Evolutionary conservation across 92 coral and sea anemone genomes (phyloP), one percentile per base, ranked within the genome.

Genomic region (Zoanthus solanderi): DNA sequence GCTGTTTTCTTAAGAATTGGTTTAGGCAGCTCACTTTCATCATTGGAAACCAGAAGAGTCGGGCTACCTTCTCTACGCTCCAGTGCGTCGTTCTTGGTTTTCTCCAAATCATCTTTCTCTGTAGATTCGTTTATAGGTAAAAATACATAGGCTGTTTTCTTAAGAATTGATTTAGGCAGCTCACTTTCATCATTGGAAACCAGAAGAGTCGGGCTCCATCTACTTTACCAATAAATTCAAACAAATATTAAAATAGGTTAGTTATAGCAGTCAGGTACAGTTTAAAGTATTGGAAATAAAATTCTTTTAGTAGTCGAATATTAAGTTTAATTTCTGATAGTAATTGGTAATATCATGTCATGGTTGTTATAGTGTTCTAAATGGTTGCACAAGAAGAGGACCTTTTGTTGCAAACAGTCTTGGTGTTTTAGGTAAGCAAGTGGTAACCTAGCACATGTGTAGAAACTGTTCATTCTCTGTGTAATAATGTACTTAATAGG

Each of bases 361-460:
- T 11, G 79, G 73, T 81, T 61, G n/a, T 68, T 89, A 50, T 66
- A 96, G 99, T 89, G 99, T 96, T 14, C 88, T 95, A 46, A 96
- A 95, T 91, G 99, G 99, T 12, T 96, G 99, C 76, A 96, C 98
- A 54, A 92, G 98, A 81, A 96, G 98, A 78, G 98, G 98, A 10
- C 98, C 98, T 32, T 96, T 95, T 68, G 80, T 94, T 31, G 98
- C 97, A 60, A 96, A 96, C 89, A 93, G 96, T 84, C 89, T 96
- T 45, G 98, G 98, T 11, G 88, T 96, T 68, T 46, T 96, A 87
- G 98, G 98, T 94, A 83, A 86, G 88, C 11, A 18, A 46, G 50
- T 4, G 9, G 8, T 28, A 30, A 42, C 57, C 34, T 37, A 37
- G 4, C 2, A 4, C 42, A 37, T 37, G 42, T 37, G 42, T 37